Evolutionary conservation across 2,797 vertebrate species (phyloP), one percentile per base, ranked within the genome.

Genomic region (Xyrichtys novacula): DNA sequence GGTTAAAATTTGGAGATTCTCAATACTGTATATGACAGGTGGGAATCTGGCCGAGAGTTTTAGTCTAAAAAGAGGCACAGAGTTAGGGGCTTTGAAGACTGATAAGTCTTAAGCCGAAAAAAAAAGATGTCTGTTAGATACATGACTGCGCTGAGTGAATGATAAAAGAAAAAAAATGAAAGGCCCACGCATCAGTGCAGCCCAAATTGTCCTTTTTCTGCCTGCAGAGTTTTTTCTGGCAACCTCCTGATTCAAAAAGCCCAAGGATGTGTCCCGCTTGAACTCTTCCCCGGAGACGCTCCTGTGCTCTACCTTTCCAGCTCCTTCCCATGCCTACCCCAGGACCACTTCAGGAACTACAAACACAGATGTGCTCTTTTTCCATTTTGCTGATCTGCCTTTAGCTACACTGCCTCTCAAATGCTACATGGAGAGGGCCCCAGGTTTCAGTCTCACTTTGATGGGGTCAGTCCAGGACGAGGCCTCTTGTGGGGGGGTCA

Each of bases 301-400:
- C 57, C 76, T 20, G 48, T 46, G n/a, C 62, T 73, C 57, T 75
- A 77, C 79, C 77, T 84, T 80, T 84, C 75, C 74, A 59, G 28
- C 47, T 34, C 47, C 53, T 80, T 85, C 80, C 80, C 78, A 77
- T 66, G 63, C 50, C 67, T 60, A 71, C 53, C 53, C 47, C 56
- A 14, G 56, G 70, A 79, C 67, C 70, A 81, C 65, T 66, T 44
- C 52, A 63, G 46, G 74, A 89, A 87, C 74, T 83, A 82, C 84
- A 89, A 90, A 88, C 82, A 86, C 91, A 92, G 89, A 91, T 91
- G 89, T 90, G 74, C 59, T 87, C 70, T 53, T 81, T 84, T 84
- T 81, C 61, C 69, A 48, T 71, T 80, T 76, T 34, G 47, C 79
- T 83, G 58, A 63, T 47, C 61, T 67, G 38, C 57, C 47, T 63